A percentile compares a stretch with the other conserved stretches of the same genome.
Conservation (phyloP, 2,797 vertebrate species). For the Geotrypetes seraphini region DNA sequence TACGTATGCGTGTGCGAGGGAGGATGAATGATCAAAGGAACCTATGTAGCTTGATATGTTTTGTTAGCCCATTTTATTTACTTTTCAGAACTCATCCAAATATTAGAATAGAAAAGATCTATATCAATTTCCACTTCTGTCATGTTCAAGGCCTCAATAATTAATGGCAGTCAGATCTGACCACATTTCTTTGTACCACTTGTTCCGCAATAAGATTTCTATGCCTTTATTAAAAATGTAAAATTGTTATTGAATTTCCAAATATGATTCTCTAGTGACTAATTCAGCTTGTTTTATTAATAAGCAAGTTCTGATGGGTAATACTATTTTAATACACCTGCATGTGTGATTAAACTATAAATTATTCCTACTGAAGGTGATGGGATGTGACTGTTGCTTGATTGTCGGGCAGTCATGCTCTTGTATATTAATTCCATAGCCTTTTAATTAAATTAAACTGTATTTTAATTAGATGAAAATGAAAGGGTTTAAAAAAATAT, state of each 20-base stretch:
- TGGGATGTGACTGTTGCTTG: slow-evolving; percentile 36
- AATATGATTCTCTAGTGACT: slow-evolving; percentile 61
- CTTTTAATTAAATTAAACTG: slow-evolving; percentile 1
- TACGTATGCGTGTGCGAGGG: slow-evolving; percentile 26
- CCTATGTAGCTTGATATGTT: slow-evolving; percentile 49
- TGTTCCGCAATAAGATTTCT: slow-evolving; percentile 58
- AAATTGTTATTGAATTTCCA: slow-evolving; percentile 69
- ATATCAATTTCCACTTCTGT: slow-evolving; percentile 64
- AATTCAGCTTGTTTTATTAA: slow-evolving; percentile 71
- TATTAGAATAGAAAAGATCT: slow-evolving; percentile 60
- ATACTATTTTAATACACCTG: slow-evolving; percentile 62
- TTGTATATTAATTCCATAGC: slow-evolving; percentile 35
- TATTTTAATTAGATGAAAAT: slow-evolving; percentile 1
- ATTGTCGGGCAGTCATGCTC: slow-evolving; percentile 31
- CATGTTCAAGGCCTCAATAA: slow-evolving; percentile 58
- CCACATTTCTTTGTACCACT: slow-evolving; percentile 48
- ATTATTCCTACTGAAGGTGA: slow-evolving; percentile 62
- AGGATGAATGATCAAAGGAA: slow-evolving; percentile 49
- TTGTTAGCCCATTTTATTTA: slow-evolving; percentile 68
- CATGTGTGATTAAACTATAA: slow-evolving; percentile 69
- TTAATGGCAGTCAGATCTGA: slow-evolving; percentile 72
- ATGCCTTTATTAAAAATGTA: slow-evolving; percentile 68
- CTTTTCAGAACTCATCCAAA: slow-evolving; percentile 62
- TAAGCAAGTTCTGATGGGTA: slow-evolving; percentile 62
- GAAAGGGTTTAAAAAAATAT: neutral